Evolutionary conservation across 2,797 vertebrate genomes (phyloP), one percentile per base, ranked within the genome.

Genomic region (Pangasius macronema): DNA sequence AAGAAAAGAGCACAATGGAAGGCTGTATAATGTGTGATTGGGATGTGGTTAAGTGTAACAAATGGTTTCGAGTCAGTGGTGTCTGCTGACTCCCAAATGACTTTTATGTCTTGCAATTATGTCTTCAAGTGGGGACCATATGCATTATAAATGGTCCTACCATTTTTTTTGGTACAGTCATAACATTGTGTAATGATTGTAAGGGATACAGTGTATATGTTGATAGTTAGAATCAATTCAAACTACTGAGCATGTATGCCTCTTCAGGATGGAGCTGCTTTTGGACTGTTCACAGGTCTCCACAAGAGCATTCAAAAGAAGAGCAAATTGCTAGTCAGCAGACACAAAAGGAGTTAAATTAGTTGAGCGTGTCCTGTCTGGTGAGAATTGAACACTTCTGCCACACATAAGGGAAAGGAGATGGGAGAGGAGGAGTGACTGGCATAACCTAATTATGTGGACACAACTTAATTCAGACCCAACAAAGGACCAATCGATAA

Each of bases 401-500:
- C 68, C n/a, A 68, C 87, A 85, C 51, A 84, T 33, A 79, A 46
- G 84, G 59, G 16, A 1, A 30, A 86, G 82, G 24, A 84, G 24
- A 85, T 42, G 16, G 49, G 9, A 87, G 76, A 65, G 84, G 73
- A 88, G 73, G 51, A 53, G 63, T 89, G 89, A 61, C 82, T 89
- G 86, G 87, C 61, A 86, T 89, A 87, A 91, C 87, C 87, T 91
- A 89, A 91, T 91, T 91, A 91, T 81, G 81, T 80, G 75, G 72
- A 89, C 87, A 82, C 84, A 90, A 70, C 87, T 91, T 90, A 89
- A 90, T 90, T 90, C 77, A 87, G 86, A 51, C 72, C 77, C 82
- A 89, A 89, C 88, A 91, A 91, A 89, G 84, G 79, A 75, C 77
- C 85, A 91, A 91, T 91, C 91, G 83, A 90, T 87, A 89, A 89